Evolutionary conservation across 2,797 vertebrate species (phyloP).

Genomic region (Cichlasoma orientale): DNA sequence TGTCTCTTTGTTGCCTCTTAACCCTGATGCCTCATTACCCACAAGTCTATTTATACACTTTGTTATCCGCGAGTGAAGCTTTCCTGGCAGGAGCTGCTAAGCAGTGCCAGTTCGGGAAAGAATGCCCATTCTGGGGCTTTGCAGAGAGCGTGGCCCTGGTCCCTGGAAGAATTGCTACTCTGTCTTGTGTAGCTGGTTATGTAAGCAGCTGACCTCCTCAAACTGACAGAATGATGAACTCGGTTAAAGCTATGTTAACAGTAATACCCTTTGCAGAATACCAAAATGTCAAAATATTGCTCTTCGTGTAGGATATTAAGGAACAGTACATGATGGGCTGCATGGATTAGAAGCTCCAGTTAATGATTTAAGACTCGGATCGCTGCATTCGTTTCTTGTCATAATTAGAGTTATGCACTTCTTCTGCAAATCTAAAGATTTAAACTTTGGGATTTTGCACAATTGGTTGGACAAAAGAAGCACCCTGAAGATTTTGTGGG

Average conservation of each 20-base stretch:
- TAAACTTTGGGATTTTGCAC: not conserved
- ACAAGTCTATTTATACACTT: constrained; percentile 69
- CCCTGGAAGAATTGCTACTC: constrained; percentile 45
- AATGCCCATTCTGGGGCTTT: constrained; percentile 44
- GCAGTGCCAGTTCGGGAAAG: constrained; percentile 56
- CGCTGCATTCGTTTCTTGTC: not conserved
- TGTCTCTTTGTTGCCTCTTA: constrained; percentile 39
- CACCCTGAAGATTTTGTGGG: not conserved
- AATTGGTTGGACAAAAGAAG: not conserved
- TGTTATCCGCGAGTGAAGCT: constrained; percentile 66
- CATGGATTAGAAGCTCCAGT: not conserved
- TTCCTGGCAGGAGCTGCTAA: constrained; percentile 68
- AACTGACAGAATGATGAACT: constrained; percentile 25
- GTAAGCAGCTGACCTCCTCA: constrained; percentile 37
- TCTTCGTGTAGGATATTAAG: constrained; percentile 9
- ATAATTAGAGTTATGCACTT: not conserved
- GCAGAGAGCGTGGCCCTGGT: constrained; percentile 5
- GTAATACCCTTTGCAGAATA: not conserved
- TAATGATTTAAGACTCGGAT: not conserved
- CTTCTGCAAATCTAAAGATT: not conserved
- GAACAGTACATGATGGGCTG: not conserved
- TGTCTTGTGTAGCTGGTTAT: constrained; percentile 44
- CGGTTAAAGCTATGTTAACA: not conserved
- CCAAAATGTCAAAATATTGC: not conserved
- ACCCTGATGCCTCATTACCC: constrained; percentile 46